phyloP scores from a whole-genome alignment of 2,888 invertebrate species.

The Sphaerophoria taeniata region DNA sequence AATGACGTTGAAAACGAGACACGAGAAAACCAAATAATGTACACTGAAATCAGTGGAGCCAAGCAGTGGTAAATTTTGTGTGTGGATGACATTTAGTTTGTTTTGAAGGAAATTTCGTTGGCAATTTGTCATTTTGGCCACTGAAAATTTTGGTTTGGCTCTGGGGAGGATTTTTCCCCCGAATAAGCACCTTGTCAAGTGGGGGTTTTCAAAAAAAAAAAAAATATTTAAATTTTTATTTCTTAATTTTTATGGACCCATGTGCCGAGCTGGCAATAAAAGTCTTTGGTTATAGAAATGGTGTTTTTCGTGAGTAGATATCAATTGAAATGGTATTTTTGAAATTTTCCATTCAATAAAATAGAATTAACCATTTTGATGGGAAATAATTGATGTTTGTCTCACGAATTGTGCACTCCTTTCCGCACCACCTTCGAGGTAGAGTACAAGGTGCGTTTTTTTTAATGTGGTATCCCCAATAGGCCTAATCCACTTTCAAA shows the following conservation, averaged over 20 bases:
- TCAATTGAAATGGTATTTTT: not conserved
- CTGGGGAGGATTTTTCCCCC: not conserved
- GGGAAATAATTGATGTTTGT: constrained; percentile 1
- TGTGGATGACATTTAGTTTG: constrained; percentile 1
- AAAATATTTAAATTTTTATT: not conserved
- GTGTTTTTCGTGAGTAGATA: constrained; percentile 23
- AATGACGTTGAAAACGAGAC: constrained; percentile 59
- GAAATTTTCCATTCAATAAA: not conserved
- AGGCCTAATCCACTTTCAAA: constrained; percentile 26
- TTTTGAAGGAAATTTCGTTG: too few relatives aligned
- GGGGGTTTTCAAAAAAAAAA: constrained; percentile 7
- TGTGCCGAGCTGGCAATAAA: not conserved
- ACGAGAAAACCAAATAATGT: constrained; percentile 48
- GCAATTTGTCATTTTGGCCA: too few relatives aligned
- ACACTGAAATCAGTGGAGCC: constrained; percentile 56
- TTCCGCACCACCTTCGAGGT: constrained; percentile 42
- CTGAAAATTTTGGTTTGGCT: too few relatives aligned
- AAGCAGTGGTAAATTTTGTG: constrained; percentile 35
- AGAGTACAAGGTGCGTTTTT: constrained; percentile 43
- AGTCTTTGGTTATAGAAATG: constrained; percentile 15
- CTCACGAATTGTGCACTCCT: constrained; percentile 24
- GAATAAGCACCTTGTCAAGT: constrained; percentile 8
- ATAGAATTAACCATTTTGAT: constrained; percentile 8
- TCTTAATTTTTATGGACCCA: not conserved
- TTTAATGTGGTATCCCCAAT: constrained; percentile 34